phyloP scores from a whole-genome alignment of 2,113 vertebrate genomes.

The Anser brachyrhynchus region DNA sequence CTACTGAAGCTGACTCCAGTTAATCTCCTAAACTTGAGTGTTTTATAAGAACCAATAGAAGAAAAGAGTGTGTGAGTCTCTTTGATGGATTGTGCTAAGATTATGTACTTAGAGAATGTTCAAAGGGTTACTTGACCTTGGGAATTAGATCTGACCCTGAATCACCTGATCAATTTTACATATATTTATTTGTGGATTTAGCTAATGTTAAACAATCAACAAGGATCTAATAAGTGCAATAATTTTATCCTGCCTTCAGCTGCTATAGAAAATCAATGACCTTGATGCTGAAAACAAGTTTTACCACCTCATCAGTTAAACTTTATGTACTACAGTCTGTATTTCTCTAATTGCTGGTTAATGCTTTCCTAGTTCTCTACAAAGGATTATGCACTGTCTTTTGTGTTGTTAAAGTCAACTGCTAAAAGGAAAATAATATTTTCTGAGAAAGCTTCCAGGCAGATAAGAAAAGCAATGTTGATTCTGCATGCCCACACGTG shows the following conservation, averaged over 20 bases:
- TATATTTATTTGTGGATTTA: constrained; percentile 68
- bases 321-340: not conserved
- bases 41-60: constrained; percentile 62
- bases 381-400: constrained; percentile 3
- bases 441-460: constrained; percentile 29
- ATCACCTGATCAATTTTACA: constrained; percentile 69
- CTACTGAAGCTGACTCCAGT: constrained; percentile 57
- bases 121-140: constrained; percentile 76
- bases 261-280: constrained; percentile 31
- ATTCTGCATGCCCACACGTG: not conserved
- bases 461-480: constrained; percentile 34
- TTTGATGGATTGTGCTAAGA: constrained; percentile 69
- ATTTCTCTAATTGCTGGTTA: constrained; percentile 47
- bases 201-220: constrained; percentile 41
- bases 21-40: constrained; percentile 71
- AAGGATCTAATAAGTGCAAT: constrained; percentile 42
- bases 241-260: constrained; percentile 39
- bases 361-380: constrained; percentile 50
- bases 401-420: not conserved
- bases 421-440: constrained; percentile 1
- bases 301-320: constrained; percentile 35
- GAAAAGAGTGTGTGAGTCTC: constrained; percentile 52
- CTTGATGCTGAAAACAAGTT: constrained; percentile 44
- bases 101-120: constrained; percentile 72
- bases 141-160: constrained; percentile 70